Evolutionary conservation across 1,140 invertebrate species (phyloP), one percentile per base, ranked within the genome.

Genomic region (Oncopeltus fasciatus): DNA sequence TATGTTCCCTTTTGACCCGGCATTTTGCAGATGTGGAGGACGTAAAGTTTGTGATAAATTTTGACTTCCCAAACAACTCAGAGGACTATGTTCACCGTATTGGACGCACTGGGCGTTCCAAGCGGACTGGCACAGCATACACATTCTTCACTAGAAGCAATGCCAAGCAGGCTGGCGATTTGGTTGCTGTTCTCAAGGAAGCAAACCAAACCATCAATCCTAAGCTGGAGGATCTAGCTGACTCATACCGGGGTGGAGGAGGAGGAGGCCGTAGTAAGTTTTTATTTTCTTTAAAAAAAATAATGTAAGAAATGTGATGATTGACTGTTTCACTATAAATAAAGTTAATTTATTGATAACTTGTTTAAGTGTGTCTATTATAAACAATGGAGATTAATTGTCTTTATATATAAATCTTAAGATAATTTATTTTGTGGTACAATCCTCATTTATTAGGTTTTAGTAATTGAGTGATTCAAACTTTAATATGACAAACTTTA

Each of bases 81-180:
- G 91, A 94, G 75, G 90, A 94, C 74, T 94, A 94, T 76, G 87
- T 94, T 60, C 91, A 94, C 70, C 82, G 91, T 64, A 94, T 94
- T 72, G 91, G 91, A 2, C 80, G 91, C 65, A 94, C 91, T 28
- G 91, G 87, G 24, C 80, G 91, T 33, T 85, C 84, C 44, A 83
- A 87, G 66, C 85, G 86, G 65, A 87, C 83, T 8, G 90, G 91
- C 65, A 92, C 89, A 0, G 87, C 90, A 0, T 93, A 93, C 75
- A 91, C 90, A 8, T 87, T 94, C 71, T 91, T 94, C 75, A 93
- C 90, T 4, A 77, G 81, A 27, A 77, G 77, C 59, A 90, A 92
- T 72, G 80, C 80, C 2, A 84, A 86, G 63, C 87, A 90, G 73
- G 86, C 83, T 18, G 72, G 72, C 63, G 83, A 87, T 67, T 72